Evolutionary conservation across 2,113 vertebrate species (phyloP).

Genomic region (Onychostoma macrolepis): DNA sequence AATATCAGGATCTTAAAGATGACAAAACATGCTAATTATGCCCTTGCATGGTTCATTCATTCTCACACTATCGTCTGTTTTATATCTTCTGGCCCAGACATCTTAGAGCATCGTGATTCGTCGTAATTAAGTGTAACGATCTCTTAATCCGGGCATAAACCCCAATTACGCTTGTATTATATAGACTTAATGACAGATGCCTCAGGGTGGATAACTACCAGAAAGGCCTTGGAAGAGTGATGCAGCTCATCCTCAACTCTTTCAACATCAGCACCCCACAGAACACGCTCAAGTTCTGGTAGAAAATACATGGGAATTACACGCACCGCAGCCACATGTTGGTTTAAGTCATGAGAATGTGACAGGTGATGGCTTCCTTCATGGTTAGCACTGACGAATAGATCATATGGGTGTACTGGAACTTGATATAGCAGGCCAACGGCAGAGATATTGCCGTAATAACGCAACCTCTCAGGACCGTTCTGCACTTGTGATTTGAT

Average conservation of each 20-base stretch:
- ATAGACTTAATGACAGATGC: slow-evolving; percentile 37
- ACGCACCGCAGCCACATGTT: neutral
- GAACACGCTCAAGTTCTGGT: neutral
- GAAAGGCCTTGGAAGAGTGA: neutral
- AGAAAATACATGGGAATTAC: slow-evolving; percentile 34
- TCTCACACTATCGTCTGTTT: slow-evolving; percentile 10
- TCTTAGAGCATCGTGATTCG: slow-evolving; percentile 5
- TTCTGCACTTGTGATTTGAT: slow-evolving; percentile 46
- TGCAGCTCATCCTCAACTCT: neutral
- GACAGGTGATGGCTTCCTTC: slow-evolving; percentile 21
- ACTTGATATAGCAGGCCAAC: slow-evolving; percentile 5
- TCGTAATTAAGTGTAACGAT: slow-evolving; percentile 38
- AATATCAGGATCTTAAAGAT: neutral
- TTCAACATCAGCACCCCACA: neutral
- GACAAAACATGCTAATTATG: slow-evolving; percentile 32
- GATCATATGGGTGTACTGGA: slow-evolving; percentile 34
- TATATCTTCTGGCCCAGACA: slow-evolving; percentile 18
- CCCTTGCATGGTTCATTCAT: neutral
- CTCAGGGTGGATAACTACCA: neutral
- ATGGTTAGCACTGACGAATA: slow-evolving; percentile 35
- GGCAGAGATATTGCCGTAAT: slow-evolving; percentile 34
- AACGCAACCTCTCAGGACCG: slow-evolving; percentile 13
- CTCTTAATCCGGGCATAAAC: slow-evolving; percentile 32
- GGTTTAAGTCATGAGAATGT: slow-evolving; percentile 22
- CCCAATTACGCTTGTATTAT: slow-evolving; percentile 26